These are phyloP conservation scores for Gambelia wislizenii DNA, from an alignment of 2,797 vertebrate genomes.

Conservation along the genomic window DNA sequence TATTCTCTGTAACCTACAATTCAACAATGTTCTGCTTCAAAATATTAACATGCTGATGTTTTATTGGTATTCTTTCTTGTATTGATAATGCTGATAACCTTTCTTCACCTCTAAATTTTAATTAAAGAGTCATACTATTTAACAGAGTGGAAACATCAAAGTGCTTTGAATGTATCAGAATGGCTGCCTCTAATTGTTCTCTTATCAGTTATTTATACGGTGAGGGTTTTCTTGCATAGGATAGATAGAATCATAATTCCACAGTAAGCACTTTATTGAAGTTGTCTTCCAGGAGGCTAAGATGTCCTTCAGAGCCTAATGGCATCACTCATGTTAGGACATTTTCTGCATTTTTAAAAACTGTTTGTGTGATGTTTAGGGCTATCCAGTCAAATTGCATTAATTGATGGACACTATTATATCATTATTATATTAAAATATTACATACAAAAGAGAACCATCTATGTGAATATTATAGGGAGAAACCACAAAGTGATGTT, in stretches of 20 bases:
- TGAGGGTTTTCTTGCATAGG: not conserved
- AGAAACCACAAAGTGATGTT: not conserved
- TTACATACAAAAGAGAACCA: not conserved
- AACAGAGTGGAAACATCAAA: not conserved
- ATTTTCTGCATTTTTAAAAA: not conserved
- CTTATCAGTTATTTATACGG: conserved; percentile 1
- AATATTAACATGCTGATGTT: not conserved
- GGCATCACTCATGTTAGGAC: not conserved
- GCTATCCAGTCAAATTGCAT: not conserved
- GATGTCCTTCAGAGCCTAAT: not conserved
- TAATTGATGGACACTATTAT: not conserved
- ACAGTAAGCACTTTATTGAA: not conserved
- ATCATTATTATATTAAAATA: not conserved
- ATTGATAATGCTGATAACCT: conserved; percentile 13
- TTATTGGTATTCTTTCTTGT: not conserved
- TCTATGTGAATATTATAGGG: not conserved
- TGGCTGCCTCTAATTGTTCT: conserved; percentile 1
- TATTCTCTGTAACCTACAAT: not conserved
- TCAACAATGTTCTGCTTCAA: not conserved
- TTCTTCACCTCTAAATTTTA: conserved; percentile 19
- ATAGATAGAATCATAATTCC: not conserved
- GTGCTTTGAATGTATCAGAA: conserved; percentile 5
- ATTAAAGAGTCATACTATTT: conserved; percentile 11
- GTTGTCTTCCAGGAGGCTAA: not conserved
- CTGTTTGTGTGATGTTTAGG: not conserved